Evolutionary conservation across 2,113 vertebrate genomes (phyloP), one percentile per base, ranked within the genome.

Genomic region (Tychaedon coryphoeus): DNA sequence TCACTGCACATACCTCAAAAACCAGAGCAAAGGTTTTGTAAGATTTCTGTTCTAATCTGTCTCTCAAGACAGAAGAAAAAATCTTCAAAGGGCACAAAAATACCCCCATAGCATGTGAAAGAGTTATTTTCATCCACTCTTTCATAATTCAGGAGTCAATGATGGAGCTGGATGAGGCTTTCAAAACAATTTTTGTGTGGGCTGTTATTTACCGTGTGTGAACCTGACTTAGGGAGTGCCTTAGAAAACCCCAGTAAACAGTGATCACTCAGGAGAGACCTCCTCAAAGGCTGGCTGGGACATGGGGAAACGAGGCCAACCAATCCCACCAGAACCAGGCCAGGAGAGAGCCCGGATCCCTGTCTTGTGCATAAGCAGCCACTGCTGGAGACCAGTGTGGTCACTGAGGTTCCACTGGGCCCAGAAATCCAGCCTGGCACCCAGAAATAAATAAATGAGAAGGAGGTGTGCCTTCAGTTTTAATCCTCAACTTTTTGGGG

Each of bases 21-120:
- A 51, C 1, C 56, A 92, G 34, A 36, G 45, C 36, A 73, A 24
- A 91, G 64, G 14, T 81, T 91, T 36, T 15, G 6, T 19, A 58
- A 51, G 25, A 4, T 4, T 51, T 45, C 14, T n/a, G 51, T 88
- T 65, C 42, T 24, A 47, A 71, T 67, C 62, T 82, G 62, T 66
- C 79, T 94, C 45, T 93, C 71, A 64, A 57, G 31, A 89, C 60
- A 25, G 70, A 77, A 77, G 36, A 15, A 75, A 60, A 81, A 64
- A 19, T 24, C 82, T 92, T 93, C 89, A 91, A 95, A 96, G 53
- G 80, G 83, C 61, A 95, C 36, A 89, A 78, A 96, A 92, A 93
- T 88, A 92, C 83, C 48, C 81, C 53, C 1, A 3, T 4, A 60
- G 57, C 58, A 26, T 11, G 17, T 16, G 43, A 62, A 76, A 36